Base-by-base conservation (phyloP, 2,888 invertebrate species). In the Caradrina clavipalpis region DNA sequence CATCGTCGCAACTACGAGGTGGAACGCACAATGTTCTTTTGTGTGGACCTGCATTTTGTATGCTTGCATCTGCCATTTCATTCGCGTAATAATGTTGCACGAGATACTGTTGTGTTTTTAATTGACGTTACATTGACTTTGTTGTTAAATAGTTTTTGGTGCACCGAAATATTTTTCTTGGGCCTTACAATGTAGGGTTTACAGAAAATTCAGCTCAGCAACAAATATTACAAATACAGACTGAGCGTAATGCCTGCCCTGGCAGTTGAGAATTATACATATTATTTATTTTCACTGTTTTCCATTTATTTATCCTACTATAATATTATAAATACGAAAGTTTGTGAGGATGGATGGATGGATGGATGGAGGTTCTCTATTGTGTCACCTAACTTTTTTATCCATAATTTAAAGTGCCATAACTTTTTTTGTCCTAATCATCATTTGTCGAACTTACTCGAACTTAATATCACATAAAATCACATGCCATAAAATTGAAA, bases 1-100 rank as follows among this genome's bases (percentile, higher is more conserved):
- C 78, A 56, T 69, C 55, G 45, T 17, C 50, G 56, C 84, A 85
- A 82, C 78, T 81, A 79, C 75, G 81, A 80, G 78, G 76, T 84
- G 78, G 66, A 78, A 77, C 67, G 76, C 71, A 77, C 76, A 80
- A 79, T 78, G 73, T 75, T 81, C 85, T 86, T 88, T 88, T 89
- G 84, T 89, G 83, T 78, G 75, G 76, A 72, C 83, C 76, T 81
- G 79, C 80, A 84, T 84, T 86, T 80, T 83, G 78, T 83, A 84
- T 83, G 81, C 76, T 82, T 78, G 81, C 83, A 80, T 80, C 76
- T 78, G 71, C 71, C 80, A 86, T 86, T 84, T 81, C 81, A 82
- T 81, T 84, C 72, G 73, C 71, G 78, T 77, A 65, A 79, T 69
- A 76, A 72, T 66, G 67, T 61, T 67, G 53, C 57, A 66, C 13